Base-by-base conservation (phyloP, 2,888 invertebrate species). In the Brachynemurus nebulosus region DNA sequence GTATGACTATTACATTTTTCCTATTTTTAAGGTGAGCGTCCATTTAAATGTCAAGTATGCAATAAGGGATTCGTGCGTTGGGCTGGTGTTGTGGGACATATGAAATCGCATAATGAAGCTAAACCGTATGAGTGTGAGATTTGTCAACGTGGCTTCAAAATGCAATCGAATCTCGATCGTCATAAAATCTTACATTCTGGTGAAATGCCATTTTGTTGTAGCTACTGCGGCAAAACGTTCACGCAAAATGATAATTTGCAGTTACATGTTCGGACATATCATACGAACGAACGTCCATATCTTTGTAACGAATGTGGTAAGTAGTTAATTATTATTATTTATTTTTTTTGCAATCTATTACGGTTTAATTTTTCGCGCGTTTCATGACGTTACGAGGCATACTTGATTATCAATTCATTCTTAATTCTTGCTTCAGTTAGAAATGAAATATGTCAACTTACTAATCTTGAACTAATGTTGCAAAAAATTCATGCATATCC, bases 21-120 rank as follows among this genome's bases (percentile, higher is more conserved):
- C 23, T 7, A 23, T 7, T 23, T 23, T 23, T 7, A 23, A 36
- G 42, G 42, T 11, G 63, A 64, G 53, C 51, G 60, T 18, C 63
- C 63, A 1, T 64, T 60, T 47, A 60, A 60, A 49, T 63, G 63
- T 47, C 57, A 59, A 40, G 51, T 61, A 30, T 63, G 63, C 48
- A 53, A 54, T 46, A 64, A 63, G 50, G 62, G 62, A 5, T 64
- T 64, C 48, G 55, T 59, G 0, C 51, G 63, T 35, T 62, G 61
- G 60, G 61, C 62, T 2, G 62, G 61, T 3, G 61, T 64, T 11
- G 56, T 58, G 2, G 58, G 59, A 1, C 63, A 64, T 43, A 60
- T 63, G 61, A 57, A 55, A 45, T 60, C 59, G 3, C 63, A 64
- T 44, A 57, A 59, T 43, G 50, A 57, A 12, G 51, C 52, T 20